Base-by-base conservation (phyloP, 2,113 vertebrate genomes). In the Hippocampus zosterae region DNA sequence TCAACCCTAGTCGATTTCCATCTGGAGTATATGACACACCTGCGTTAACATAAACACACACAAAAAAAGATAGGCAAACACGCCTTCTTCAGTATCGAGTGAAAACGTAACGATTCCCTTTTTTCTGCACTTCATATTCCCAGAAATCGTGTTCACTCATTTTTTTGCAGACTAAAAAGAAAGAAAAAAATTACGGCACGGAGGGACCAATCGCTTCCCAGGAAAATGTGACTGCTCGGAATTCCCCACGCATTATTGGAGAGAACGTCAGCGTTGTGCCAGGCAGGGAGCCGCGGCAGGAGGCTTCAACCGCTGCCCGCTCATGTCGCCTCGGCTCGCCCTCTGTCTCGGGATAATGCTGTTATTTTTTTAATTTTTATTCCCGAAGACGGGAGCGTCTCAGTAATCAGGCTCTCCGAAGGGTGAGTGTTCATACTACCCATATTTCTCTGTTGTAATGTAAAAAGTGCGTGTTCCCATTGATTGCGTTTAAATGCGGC, bases 181-280 rank as follows among this genome's bases (percentile, higher is more conserved):
- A 40, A 62, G 37, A 37, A 40, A 23, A 65, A 42, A 44, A 46
- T 44, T 65, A 4, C 42, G 42, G 74, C 76, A 65, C 72, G 72
- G 41, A 67, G 44, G 41, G 82, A 84, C 87, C 87, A 92, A 83
- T 91, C 79, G 78, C 79, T 88, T 89, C 83, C 81, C 80, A 91
- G 91, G 91, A 92, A 92, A 92, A 91, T 92, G 89, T 91, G 92
- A 92, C 87, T 89, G 87, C 73, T 77, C 89, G 92, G 91, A 93
- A 92, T 92, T 92, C 91, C 92, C 91, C 92, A 90, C 81, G 74
- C 90, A 77, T 84, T 60, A 60, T 65, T 74, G 78, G 88, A 82
- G 84, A 87, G 77, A 88, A 91, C 84, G 72, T 75, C 76, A 85
- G 77, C 83, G 81, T 79, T 84, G 86, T 87, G 90, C 84, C 86